Conservation (phyloP, 2,888 invertebrate genomes). For the Agonopterix heracliana region DNA sequence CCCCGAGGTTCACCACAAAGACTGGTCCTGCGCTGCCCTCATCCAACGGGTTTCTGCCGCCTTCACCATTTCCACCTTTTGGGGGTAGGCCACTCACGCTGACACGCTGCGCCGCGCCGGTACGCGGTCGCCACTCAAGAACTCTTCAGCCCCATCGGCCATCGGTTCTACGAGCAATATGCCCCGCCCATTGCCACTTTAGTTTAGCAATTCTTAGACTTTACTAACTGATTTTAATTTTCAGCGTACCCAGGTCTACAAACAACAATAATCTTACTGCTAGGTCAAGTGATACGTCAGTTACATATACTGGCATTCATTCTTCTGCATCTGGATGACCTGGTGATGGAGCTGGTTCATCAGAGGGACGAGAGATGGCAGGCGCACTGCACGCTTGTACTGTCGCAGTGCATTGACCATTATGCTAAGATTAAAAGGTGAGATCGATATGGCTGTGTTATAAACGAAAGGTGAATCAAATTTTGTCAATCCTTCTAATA, state of each 20-base stretch:
- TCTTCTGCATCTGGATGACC: slow-evolving; percentile 40
- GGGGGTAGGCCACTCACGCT: no score
- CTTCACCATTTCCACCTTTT: no score
- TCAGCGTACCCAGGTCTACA: slow-evolving; percentile 59
- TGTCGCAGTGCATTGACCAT: slow-evolving; percentile 51
- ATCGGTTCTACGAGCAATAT: no score
- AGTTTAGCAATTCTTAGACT: no score
- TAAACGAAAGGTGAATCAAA: not conserved
- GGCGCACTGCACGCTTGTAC: slow-evolving; percentile 29
- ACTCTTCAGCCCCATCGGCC: no score
- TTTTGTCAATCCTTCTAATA: not conserved
- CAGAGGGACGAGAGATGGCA: slow-evolving; percentile 37
- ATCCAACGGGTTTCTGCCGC: no score
- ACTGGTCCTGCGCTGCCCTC: no score
- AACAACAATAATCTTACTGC: slow-evolving; percentile 48
- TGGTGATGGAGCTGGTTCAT: slow-evolving; percentile 36
- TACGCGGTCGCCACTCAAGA: no score
- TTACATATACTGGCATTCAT: slow-evolving; percentile 47
- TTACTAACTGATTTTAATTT: not conserved
- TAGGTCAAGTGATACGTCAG: slow-evolving; percentile 58
- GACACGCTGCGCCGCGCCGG: no score
- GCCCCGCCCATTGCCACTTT: no score
- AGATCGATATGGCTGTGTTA: no score
- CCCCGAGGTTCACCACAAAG: no score
- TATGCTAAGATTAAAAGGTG: slow-evolving; percentile 54